Conservation (phyloP, 2,888 invertebrate species). For the Xanthostigma xanthostigma region DNA sequence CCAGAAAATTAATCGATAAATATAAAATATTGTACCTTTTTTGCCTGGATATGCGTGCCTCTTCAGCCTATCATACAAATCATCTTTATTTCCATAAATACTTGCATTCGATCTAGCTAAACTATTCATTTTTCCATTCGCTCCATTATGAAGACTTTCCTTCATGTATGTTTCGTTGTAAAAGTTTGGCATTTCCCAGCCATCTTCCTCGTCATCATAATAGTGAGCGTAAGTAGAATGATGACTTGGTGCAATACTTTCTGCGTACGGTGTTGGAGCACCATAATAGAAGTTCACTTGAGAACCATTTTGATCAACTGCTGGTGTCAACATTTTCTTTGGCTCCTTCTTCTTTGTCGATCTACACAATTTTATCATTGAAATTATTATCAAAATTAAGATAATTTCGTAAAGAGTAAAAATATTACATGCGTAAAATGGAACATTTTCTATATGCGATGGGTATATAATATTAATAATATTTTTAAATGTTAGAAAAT, state of each 20-base stretch:
- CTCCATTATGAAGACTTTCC: constrained; percentile 74
- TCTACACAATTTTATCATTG: constrained; percentile 27
- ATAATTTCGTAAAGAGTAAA: constrained; percentile 5
- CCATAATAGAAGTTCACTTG: constrained; percentile 95
- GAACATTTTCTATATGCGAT: too few species aligned
- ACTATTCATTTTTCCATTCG: constrained; percentile 81
- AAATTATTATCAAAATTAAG: neutral
- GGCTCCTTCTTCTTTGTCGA: constrained; percentile 80
- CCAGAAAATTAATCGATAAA: constrained; percentile 5
- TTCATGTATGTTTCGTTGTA: constrained; percentile 96
- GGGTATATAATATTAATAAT: too few species aligned
- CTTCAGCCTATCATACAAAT: constrained; percentile 87
- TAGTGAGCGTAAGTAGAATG: constrained; percentile 92
- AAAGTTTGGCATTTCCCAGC: constrained; percentile 96
- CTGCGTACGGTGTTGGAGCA: constrained; percentile 86
- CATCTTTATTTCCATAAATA: constrained; percentile 89
- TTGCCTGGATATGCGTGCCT: constrained; percentile 89
- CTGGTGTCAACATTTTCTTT: constrained; percentile 78
- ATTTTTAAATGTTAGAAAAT: too few species aligned
- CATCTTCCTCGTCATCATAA: constrained; percentile 90
- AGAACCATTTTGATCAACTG: constrained; percentile 81
- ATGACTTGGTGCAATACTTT: constrained; percentile 88
- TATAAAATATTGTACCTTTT: constrained; percentile 53
- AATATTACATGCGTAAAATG: neutral
- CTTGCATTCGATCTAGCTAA: constrained; percentile 85